These are phyloP conservation scores for Nephrotoma guestfalica DNA, from an alignment of 2,888 invertebrate genomes.

Conservation along the genomic window DNA sequence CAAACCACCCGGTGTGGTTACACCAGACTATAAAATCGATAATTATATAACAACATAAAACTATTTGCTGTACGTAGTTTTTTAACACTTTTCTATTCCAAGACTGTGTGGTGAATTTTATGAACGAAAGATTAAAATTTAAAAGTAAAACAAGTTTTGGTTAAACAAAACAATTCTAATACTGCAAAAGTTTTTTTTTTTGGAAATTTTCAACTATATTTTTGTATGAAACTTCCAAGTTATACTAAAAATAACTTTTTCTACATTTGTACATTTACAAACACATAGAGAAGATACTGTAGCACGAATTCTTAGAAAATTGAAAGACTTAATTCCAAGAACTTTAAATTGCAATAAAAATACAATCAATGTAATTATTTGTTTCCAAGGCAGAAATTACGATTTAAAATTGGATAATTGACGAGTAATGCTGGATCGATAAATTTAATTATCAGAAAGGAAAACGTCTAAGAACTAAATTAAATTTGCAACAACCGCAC, in stretches of 20 bases:
- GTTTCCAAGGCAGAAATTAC: not conserved
- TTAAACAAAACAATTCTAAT: not conserved
- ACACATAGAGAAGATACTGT: not conserved
- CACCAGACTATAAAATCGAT: not conserved
- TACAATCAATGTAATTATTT: not conserved
- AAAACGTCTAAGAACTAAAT: too few species aligned
- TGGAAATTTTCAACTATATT: not conserved
- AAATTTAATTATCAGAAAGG: too few species aligned
- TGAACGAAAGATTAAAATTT: not conserved
- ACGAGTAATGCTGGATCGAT: too few species aligned
- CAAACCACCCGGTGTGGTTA: not conserved
- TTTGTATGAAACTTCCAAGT: not conserved
- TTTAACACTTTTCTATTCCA: not conserved
- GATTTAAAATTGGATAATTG: too few species aligned
- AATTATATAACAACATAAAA: not conserved
- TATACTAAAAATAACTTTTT: not conserved
- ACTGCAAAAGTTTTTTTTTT: not conserved
- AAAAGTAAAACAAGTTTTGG: not conserved
- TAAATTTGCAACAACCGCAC: too few species aligned
- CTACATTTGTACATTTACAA: not conserved
- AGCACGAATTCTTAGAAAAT: not conserved
- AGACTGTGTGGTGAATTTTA: not conserved
- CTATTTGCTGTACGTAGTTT: not conserved
- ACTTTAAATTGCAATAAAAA: not conserved
- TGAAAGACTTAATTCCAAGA: not conserved